These are phyloP conservation scores for Danaus melanippus DNA, from an alignment of 1,140 invertebrate species.

Conservation along the genomic window DNA sequence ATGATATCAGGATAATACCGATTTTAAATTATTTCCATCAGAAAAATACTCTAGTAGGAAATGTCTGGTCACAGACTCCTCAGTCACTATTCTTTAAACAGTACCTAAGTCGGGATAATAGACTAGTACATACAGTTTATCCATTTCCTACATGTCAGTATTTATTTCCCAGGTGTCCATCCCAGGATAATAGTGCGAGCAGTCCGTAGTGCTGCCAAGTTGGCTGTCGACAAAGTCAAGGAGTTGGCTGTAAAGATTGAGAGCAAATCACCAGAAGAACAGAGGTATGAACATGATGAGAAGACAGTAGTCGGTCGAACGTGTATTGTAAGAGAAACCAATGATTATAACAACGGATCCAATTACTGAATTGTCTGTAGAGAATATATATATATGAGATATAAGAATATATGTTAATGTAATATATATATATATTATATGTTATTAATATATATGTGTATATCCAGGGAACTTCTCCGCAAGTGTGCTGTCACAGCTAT, in stretches of 20 bases:
- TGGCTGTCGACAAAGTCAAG: slow-evolving; percentile 89
- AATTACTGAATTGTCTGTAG: slow-evolving; percentile 32
- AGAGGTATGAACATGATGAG: slow-evolving; percentile 30
- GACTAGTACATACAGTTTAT: too few relatives aligned
- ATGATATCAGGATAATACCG: too few relatives aligned
- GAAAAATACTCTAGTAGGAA: too few relatives aligned
- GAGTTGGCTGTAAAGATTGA: slow-evolving; percentile 89
- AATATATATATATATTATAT: slow-evolving; percentile 6
- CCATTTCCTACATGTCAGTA: too few relatives aligned
- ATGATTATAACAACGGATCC: slow-evolving; percentile 39
- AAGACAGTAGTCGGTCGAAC: neutral
- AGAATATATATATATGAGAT: slow-evolving; percentile 26
- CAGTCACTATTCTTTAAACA: too few relatives aligned
- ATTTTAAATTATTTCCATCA: too few relatives aligned
- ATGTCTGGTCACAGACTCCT: too few relatives aligned
- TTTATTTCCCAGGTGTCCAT: slow-evolving; percentile 79
- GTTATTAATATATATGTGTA: neutral
- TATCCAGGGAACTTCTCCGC: slow-evolving; percentile 80
- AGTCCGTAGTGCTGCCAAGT: slow-evolving; percentile 83
- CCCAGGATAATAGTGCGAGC: slow-evolving; percentile 93
- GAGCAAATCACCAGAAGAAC: slow-evolving; percentile 71
- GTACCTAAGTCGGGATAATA: too few relatives aligned
- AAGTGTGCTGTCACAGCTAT: slow-evolving; percentile 98
- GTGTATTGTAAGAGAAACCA: neutral
- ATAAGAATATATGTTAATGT: neutral